Evolutionary conservation across 1,140 invertebrate genomes (phyloP).

Genomic region (Heliconius congener): DNA sequence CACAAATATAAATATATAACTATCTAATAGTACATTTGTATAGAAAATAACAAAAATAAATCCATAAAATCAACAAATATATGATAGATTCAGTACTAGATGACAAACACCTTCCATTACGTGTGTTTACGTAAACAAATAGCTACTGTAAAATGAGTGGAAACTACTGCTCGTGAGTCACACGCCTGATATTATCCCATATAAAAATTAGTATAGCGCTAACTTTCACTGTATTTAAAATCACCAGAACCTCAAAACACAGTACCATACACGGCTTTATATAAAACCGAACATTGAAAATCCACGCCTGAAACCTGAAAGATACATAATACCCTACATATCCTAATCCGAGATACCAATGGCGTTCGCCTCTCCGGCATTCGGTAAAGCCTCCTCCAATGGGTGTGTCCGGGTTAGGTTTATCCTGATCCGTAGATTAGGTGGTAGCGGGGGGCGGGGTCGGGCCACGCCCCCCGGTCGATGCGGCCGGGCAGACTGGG

Average conservation of each 20-base stretch:
- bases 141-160: not conserved
- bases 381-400: conserved; percentile 70
- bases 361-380: conserved; percentile 61
- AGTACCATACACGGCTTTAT: not conserved
- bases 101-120: not conserved
- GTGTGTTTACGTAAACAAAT: not conserved
- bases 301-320: conserved; percentile 18
- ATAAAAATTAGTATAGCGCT: not conserved
- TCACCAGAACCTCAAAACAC: not conserved
- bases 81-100: not conserved
- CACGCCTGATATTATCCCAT: not conserved
- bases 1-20: not conserved
- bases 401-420: conserved; percentile 63
- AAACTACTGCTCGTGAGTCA: not conserved
- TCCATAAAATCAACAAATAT: not conserved
- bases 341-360: conserved; percentile 77
- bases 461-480: conserved; percentile 74
- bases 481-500: conserved; percentile 60
- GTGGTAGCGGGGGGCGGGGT: conserved; percentile 70
- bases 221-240: not conserved
- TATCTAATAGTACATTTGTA: too few species aligned
- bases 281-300: not conserved
- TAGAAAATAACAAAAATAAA: not conserved
- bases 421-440: conserved; percentile 79
- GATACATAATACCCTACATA: conserved; percentile 38